Evolutionary conservation across 2,113 vertebrate genomes (phyloP), one percentile per base, ranked within the genome.

Genomic region (Hylia prasina): DNA sequence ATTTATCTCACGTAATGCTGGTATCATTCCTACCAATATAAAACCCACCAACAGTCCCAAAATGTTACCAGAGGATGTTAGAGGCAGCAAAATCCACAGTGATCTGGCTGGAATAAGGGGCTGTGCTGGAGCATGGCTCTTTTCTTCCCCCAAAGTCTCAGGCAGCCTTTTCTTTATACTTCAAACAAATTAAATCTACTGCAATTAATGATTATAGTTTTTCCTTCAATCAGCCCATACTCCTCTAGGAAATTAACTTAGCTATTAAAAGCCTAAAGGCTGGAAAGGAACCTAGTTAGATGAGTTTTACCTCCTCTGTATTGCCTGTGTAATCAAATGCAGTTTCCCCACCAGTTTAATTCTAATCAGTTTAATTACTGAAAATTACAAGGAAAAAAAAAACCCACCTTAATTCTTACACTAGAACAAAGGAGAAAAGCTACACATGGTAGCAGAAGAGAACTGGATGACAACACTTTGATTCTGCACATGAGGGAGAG

Each of bases 361-460:
- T 96, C 90, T 94, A 93, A 96, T 96, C 96, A 97, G 69, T 97
- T 96, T 96, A 96, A 93, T 96, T 96, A 95, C 92, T 96, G 92
- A 96, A 96, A 96, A 97, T 97, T 96, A 90, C 76, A 86, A 93
- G 1, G 0, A 9, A 42, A 71, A 64, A 48, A 51, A 71, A 63
- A 45, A 51, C 15, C 15, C 11, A 63, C 50, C 54, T 87, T 69
- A 63, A 53, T 89, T 89, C 73, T 94, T 35, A 82, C 18, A 45
- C 23, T 58, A 89, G 90, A 93, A 97, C 76, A 86, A 93, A 94
- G 48, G 60, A 87, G 44, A 71, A 78, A 90, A 82, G 82, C 76
- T 75, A 24, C 51, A 44, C 2, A 0, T 58, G 42, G 54, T 11
- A 78, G 50, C 40, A 75, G 21, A 65, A 54, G 68, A 90, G 39